Conservation (phyloP, 1,140 invertebrate species). For the Sipha flava region DNA sequence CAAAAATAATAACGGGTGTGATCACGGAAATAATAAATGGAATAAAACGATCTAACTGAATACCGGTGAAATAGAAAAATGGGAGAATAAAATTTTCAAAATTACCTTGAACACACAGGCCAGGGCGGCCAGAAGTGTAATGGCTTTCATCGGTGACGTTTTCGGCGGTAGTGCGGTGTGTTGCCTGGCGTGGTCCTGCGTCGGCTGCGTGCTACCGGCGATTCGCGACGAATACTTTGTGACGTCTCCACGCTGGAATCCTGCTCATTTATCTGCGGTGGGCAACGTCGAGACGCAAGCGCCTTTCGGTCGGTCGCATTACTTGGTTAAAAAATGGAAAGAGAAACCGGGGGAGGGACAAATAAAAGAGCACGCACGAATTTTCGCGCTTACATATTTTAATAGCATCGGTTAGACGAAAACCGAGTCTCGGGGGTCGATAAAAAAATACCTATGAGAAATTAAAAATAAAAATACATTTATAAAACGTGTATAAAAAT, state of each 20-base stretch:
- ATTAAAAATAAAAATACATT: too few relatives aligned
- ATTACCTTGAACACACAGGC: conserved; percentile 3
- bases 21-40: too few relatives aligned
- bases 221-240: conserved; percentile 5
- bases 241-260: neutral
- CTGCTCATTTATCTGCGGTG: conserved; percentile 13
- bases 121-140: neutral
- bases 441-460: too few relatives aligned
- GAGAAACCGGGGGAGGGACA: neutral
- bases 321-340: neutral
- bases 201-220: neutral
- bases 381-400: neutral
- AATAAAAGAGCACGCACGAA: neutral
- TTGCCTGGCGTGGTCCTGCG: neutral
- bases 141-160: neutral
- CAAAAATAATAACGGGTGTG: too few relatives aligned
- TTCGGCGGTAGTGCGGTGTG: neutral
- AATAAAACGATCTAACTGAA: too few relatives aligned
- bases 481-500: too few relatives aligned
- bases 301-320: neutral
- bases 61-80: too few relatives aligned
- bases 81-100: too few relatives aligned
- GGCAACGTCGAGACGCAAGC: neutral
- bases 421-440: too few relatives aligned
- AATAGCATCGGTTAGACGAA: too few relatives aligned